Percentiles rank a stretch among this genome's conserved stretches.
Evolutionary conservation across 2,797 vertebrate genomes (phyloP).

Genomic region (Selene dorsalis): DNA sequence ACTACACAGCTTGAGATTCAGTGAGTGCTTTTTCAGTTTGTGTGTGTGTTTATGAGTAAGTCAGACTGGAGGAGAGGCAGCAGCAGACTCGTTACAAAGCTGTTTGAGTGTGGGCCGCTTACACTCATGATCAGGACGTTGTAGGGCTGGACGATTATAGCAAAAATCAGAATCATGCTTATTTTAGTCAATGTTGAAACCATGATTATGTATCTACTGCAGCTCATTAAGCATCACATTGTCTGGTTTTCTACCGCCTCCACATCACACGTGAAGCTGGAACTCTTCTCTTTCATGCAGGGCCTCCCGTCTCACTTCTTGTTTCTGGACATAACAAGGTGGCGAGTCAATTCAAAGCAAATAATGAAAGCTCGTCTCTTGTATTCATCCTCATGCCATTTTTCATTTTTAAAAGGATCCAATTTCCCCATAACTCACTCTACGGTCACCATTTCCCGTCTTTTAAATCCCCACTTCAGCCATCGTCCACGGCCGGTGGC

Average conservation of each 20-base stretch:
- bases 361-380: neutral
- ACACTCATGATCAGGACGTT: conserved; percentile 32
- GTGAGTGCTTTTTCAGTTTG: conserved; percentile 11
- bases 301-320: conserved; percentile 16
- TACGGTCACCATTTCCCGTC: neutral
- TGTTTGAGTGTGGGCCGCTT: conserved; percentile 21
- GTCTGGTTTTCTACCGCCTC: conserved; percentile 24
- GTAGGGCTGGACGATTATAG: neutral
- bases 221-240: conserved; percentile 66
- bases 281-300: conserved; percentile 19
- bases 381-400: conserved; percentile 1
- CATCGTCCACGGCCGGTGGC: neutral
- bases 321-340: neutral
- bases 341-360: conserved; percentile 38
- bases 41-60: neutral
- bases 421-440: neutral
- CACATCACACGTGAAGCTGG: conserved; percentile 44
- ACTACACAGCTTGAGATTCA: conserved; percentile 40
- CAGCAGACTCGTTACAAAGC: conserved; percentile 34
- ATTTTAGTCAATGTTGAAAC: too few species aligned
- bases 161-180: too few species aligned
- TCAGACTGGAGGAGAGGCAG: neutral
- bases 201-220: conserved; percentile 18
- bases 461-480: neutral
- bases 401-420: conserved; percentile 14